Conservation (phyloP, 2,113 vertebrate genomes). For the Sapajus apella region DNA sequence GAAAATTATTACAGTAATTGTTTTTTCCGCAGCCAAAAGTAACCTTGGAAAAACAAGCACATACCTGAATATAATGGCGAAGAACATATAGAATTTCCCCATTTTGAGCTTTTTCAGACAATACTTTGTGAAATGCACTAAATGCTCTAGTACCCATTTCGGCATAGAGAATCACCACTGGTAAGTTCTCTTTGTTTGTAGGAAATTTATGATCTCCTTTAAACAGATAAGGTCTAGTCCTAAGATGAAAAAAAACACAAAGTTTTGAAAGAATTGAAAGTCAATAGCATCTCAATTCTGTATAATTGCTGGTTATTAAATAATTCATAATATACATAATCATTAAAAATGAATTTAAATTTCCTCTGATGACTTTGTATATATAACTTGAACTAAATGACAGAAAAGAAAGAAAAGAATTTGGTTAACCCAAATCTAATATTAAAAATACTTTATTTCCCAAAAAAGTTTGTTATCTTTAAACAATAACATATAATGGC, state of each 20-base stretch:
- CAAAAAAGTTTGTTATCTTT: not conserved
- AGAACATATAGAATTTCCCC: conserved; percentile 92
- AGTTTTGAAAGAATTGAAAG: conserved; percentile 32
- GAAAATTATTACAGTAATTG: not conserved
- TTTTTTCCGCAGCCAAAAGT: not conserved
- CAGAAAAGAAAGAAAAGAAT: conserved; percentile 2
- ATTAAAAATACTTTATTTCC: not conserved
- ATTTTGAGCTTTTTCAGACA: conserved; percentile 89
- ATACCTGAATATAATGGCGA: conserved; percentile 94
- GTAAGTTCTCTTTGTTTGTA: conserved; percentile 85
- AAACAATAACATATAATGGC: not conserved
- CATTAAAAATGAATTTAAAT: not conserved
- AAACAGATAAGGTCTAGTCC: conserved; percentile 93
- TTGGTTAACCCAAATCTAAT: not conserved
- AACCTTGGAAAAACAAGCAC: conserved; percentile 39
- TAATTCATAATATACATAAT: not conserved
- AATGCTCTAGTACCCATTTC: conserved; percentile 96
- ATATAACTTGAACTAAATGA: not conserved
- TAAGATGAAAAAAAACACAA: conserved; percentile 82
- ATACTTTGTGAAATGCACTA: conserved; percentile 90
- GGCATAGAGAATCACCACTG: conserved; percentile 94
- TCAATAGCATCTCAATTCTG: not conserved
- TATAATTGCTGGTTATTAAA: conserved; percentile 14
- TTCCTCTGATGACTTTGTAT: not conserved
- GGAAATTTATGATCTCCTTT: conserved; percentile 94